A percentile compares a stretch with the other conserved stretches of the same genome.
Conservation (phyloP, 37 sponge, comb jelly and placozoan species). For the Cladorhizidae sp. region DNA sequence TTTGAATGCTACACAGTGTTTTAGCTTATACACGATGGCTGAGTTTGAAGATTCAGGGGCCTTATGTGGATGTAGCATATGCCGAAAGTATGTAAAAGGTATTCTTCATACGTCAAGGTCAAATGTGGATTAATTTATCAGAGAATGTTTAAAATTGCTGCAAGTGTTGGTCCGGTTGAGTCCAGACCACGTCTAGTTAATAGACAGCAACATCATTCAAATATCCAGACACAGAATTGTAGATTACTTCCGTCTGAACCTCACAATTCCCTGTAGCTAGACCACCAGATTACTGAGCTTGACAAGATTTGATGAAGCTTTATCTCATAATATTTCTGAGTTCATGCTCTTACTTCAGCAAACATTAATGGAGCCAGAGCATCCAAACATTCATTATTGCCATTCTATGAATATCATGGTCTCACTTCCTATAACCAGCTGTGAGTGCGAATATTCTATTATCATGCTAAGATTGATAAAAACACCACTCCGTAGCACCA, state of each 20-base stretch:
- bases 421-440: conserved; percentile 60
- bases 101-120: neutral
- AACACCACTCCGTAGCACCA: neutral
- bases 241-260: conserved; percentile 25
- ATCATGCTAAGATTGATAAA: neutral
- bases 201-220: no score
- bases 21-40: no score
- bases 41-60: conserved; percentile 65
- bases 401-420: conserved; percentile 35
- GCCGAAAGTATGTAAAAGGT: conserved; percentile 30
- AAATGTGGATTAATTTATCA: conserved; percentile 28
- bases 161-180: no score
- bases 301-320: conserved; percentile 14
- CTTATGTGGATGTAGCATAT: conserved; percentile 39
- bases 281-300: conserved; percentile 49
- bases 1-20: conserved; percentile 40
- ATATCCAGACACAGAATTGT: conserved; percentile 11
- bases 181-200: no score
- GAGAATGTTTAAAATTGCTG: no score
- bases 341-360: conserved; percentile 19
- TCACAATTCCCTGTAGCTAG: conserved; percentile 59
- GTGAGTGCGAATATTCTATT: conserved; percentile 64
- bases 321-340: conserved; percentile 20
- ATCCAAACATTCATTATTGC: conserved; percentile 9
- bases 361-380: no score